Evolutionary conservation across 2,797 vertebrate genomes (phyloP), one percentile per base, ranked within the genome.

Genomic region (Brachymystax lenok): DNA sequence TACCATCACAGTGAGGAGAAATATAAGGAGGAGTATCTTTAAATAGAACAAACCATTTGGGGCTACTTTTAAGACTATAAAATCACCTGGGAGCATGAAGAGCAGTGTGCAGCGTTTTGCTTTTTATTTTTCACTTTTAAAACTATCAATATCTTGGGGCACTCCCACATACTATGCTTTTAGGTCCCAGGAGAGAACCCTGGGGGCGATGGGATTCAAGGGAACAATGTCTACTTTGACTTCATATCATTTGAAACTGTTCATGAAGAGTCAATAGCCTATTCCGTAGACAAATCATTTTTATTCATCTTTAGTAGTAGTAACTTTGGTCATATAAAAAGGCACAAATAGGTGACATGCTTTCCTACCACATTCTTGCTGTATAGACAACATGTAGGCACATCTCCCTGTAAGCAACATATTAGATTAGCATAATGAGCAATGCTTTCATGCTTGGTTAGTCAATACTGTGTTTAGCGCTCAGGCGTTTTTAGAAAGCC

Each of bases 101-200:
- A 46, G 40, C 40, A 46, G 40, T 13, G 40, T 46, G 40, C 40
- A 46, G 40, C 2, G 3, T 46, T 46, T 40, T 40, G 7, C 7
- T 40, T 40, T 46, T 12, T 46, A 3, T 46, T 46, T 46, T 46
- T 46, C 40, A 46, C 2, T 46, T 46, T 35, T 50, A 63, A 51
- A 74, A 46, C 73, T 74, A 28, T 66, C 67, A 56, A 70, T 71
- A 70, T 64, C 75, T 51, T 28, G n/a, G 17, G n/a, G 74, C 51
- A 24, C 50, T 75, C 66, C 51, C 30, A 54, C 52, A 59, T 51
- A 21, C 50, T 35, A 67, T 27, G 73, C 14, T 27, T 68, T 69
- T 16, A 5, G 46, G 46, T 75, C 51, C 28, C 28, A 24, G 59
- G 24, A 24, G 59, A 63, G 21, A 63, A 63, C 59, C 59, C 56